Evolutionary conservation across 2,797 vertebrate species (phyloP), one percentile per base, ranked within the genome.

Genomic region (Melanotaenia trifasciata): DNA sequence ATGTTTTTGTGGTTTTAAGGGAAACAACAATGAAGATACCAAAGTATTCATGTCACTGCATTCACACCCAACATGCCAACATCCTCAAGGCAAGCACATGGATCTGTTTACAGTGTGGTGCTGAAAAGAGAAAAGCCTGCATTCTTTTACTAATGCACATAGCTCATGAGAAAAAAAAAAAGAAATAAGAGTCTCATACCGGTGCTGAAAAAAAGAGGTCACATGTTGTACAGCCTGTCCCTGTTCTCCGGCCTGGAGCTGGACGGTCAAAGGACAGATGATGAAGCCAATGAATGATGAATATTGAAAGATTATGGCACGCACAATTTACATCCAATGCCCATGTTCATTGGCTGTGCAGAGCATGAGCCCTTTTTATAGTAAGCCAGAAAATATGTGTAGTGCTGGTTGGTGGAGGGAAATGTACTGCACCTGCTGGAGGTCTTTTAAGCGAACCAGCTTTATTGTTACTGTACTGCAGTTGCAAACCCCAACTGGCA

Each of bases 1-100:
- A 28, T 35, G 65, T 47, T 76, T n/a, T 35, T 53, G 7, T 0
- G 51, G 50, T 40, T 51, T 47, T 26, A 2, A 38, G 30, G 38
- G 43, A 22, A 66, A 83, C 69, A 77, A 77, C 64, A 74, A 83
- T 45, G 61, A 72, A 67, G 76, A 89, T 88, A 78, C 80, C 63
- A 47, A 53, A 75, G 64, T 50, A 51, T 82, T 83, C 76, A 58
- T 80, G 73, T 89, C 77, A 76, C 33, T 66, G 67, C 47, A 38
- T 80, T 83, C 68, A 83, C 60, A 57, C 81, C 65, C 64, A 68
- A 47, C 73, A 54, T 73, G 76, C 78, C 68, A 80, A 47, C 28
- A 22, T 57, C 76, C 79, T 58, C 59, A 3, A 40, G 72, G 78
- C 67, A 7, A 64, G 62, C 72, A 81, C 54, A 73, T 77, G 77